These are phyloP conservation scores for Coelinius sp. DNA, from an alignment of 2,888 invertebrate genomes.

Conservation along the genomic window DNA sequence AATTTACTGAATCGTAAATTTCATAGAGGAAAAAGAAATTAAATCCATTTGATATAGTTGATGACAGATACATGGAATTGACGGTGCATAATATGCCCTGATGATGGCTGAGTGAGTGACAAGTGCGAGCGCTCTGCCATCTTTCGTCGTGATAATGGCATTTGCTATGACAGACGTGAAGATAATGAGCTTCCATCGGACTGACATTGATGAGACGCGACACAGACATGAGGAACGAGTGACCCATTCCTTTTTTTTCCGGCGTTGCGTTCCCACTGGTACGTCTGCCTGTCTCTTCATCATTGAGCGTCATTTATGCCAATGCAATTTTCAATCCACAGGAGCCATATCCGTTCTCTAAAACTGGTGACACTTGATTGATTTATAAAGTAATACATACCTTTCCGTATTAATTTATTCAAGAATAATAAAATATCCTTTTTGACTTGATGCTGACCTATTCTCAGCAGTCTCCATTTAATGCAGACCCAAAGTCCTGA, in stretches of 20 bases:
- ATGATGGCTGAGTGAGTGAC: constrained; percentile 50
- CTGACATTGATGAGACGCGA: constrained; percentile 46
- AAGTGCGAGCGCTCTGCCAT: constrained; percentile 43
- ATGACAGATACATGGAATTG: constrained; percentile 1
- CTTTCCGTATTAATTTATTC: neutral
- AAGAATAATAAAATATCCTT: neutral
- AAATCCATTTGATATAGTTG: neutral
- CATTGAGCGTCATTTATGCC: constrained; percentile 47
- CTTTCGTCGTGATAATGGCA: constrained; percentile 47
- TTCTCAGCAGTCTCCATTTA: too few relatives aligned
- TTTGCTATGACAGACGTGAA: constrained; percentile 48
- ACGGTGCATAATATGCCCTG: neutral
- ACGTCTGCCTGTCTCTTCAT: constrained; percentile 28
- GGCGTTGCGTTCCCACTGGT: neutral
- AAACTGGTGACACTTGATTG: neutral
- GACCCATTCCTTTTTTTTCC: constrained; percentile 42
- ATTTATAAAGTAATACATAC: neutral
- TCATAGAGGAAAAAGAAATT: neutral
- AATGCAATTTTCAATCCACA: constrained; percentile 7
- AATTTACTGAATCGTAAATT: neutral
- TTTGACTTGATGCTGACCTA: neutral
- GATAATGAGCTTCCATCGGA: constrained; percentile 48
- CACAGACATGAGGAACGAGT: constrained; percentile 42
- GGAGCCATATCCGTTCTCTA: neutral
- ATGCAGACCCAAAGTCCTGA: neutral